phyloP scores from a whole-genome alignment of 2,113 vertebrate genomes.

The Mola mola region DNA sequence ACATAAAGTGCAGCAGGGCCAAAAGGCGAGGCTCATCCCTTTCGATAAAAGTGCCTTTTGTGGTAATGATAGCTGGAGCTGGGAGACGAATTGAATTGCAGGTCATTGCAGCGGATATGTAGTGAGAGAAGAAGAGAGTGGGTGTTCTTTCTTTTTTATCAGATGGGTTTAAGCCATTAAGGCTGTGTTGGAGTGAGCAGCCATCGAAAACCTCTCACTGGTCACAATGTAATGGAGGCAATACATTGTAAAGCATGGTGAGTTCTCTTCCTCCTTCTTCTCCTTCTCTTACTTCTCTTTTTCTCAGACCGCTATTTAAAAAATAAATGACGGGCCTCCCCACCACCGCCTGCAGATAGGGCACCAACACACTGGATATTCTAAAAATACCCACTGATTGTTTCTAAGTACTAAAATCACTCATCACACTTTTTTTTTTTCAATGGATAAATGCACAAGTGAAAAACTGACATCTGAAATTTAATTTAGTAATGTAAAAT shows the following conservation, averaged over 20 bases:
- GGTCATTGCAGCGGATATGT: constrained; percentile 47
- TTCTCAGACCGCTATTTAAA: too few species aligned
- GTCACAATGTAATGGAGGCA: constrained; percentile 14
- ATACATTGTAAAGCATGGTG: background rate
- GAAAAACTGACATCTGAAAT: too few species aligned
- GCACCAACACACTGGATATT: too few species aligned
- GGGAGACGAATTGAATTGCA: constrained; percentile 60
- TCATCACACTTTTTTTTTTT: too few species aligned
- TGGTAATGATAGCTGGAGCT: constrained; percentile 47
- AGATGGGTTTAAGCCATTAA: constrained; percentile 57
- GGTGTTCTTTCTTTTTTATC: constrained; percentile 59
- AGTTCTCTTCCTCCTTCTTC: background rate
- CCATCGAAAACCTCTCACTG: constrained; percentile 48
- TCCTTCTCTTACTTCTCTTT: background rate
- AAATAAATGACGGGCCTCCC: too few species aligned
- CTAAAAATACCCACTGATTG: too few species aligned
- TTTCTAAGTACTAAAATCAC: too few species aligned
- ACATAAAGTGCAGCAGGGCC: constrained; percentile 8
- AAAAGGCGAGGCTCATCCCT: constrained; percentile 16
- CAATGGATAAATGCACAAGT: too few species aligned
- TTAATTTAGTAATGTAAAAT: too few species aligned
- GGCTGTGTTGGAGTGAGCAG: constrained; percentile 20
- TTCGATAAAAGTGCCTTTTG: constrained; percentile 55
- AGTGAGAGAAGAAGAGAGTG: constrained; percentile 47
- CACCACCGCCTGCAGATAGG: too few species aligned